These are phyloP conservation scores for Lagopus leucura DNA, from an alignment of 2,113 vertebrate species.

Conservation along the genomic window DNA sequence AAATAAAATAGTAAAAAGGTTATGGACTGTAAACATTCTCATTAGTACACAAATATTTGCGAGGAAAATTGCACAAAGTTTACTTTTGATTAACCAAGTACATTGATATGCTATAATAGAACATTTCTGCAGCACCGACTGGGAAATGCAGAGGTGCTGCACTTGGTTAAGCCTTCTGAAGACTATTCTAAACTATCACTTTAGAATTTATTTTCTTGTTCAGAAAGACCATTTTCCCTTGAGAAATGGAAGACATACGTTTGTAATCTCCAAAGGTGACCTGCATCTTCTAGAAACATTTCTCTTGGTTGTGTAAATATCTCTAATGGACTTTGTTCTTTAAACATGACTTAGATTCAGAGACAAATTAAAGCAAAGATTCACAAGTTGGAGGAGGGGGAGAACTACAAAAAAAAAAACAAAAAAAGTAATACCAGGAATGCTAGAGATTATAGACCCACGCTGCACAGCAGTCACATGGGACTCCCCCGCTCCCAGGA, in stretches of 20 bases:
- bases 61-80: neutral
- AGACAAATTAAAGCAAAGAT: neutral
- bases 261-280: neutral
- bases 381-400: neutral
- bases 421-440: neutral
- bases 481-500: neutral
- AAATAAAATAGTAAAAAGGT: neutral
- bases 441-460: conserved; percentile 36
- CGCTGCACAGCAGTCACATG: neutral
- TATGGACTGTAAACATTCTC: neutral
- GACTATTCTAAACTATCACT: neutral
- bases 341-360: neutral
- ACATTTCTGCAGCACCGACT: neutral
- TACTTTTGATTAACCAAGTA: neutral
- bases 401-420: neutral
- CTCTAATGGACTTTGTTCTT: neutral
- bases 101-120: neutral
- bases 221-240: neutral
- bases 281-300: neutral
- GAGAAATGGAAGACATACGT: neutral
- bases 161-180: neutral
- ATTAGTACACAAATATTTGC: neutral
- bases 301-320: conserved; percentile 9
- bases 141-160: neutral
- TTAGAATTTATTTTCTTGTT: neutral